Evolutionary conservation across 2,797 vertebrate genomes (phyloP).

Genomic region (Natrix natrix): DNA sequence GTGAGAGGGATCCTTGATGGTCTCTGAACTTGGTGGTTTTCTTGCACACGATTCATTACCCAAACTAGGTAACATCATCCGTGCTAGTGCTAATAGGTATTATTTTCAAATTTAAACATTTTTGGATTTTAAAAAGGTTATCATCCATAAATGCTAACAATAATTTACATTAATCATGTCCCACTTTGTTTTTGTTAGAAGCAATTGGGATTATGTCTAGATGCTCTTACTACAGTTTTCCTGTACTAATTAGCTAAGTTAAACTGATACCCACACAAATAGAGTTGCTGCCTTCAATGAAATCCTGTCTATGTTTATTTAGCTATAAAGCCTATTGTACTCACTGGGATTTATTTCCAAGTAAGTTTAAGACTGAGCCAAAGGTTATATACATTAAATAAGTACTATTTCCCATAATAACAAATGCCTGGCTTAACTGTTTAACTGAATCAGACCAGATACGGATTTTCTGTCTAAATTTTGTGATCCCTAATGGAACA

Average conservation of each 20-base stretch:
- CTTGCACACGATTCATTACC: neutral
- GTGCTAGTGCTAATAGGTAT: neutral
- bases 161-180: neutral
- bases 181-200: neutral
- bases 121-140: neutral
- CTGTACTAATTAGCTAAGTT: neutral
- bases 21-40: neutral
- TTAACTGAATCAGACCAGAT: neutral
- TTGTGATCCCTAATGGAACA: neutral
- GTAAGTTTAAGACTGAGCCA: neutral
- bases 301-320: neutral
- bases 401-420: neutral
- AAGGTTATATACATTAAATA: neutral
- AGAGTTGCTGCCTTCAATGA: neutral
- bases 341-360: neutral
- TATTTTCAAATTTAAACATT: neutral
- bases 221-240: neutral
- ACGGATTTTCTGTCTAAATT: neutral
- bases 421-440: neutral
- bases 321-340: neutral
- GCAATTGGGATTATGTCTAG: neutral
- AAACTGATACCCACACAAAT: neutral
- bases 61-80: neutral
- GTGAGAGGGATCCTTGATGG: neutral
- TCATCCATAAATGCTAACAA: neutral